phyloP scores from a whole-genome alignment of 2,113 vertebrate species.

The Todiramphus saurophagus region DNA sequence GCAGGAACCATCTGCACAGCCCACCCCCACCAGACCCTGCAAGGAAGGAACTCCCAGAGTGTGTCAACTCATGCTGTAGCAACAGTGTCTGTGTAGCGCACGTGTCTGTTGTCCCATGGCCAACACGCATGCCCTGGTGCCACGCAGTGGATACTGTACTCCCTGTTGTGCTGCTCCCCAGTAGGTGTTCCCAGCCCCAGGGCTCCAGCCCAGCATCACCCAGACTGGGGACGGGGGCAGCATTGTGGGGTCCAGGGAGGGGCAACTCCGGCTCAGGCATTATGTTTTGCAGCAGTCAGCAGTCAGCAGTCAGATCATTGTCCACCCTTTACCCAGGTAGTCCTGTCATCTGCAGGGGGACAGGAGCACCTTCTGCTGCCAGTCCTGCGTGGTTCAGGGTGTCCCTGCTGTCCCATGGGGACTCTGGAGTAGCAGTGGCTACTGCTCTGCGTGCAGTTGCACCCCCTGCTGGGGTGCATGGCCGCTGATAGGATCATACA shows the following conservation, averaged over 20 bases:
- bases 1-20: background rate
- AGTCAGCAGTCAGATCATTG: background rate
- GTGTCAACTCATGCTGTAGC: background rate
- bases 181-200: background rate
- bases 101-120: fast-evolving
- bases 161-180: background rate
- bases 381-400: background rate
- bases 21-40: fast-evolving
- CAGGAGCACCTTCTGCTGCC: background rate
- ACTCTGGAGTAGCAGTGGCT: fast-evolving
- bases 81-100: background rate
- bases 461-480: background rate
- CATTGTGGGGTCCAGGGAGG: fast-evolving
- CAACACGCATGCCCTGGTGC: too few relatives aligned
- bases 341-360: too few relatives aligned
- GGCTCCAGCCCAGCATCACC: background rate
- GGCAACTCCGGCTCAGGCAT: fast-evolving
- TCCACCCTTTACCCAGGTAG: background rate
- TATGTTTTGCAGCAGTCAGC: background rate
- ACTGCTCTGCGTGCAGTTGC: background rate
- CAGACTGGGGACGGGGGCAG: too few relatives aligned
- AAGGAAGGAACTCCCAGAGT: background rate
- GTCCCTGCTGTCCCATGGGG: background rate
- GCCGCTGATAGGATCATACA: background rate
- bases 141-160: background rate